Percentiles rank a stretch among this genome's conserved stretches.
These are phyloP conservation scores for Apamea anceps DNA, from an alignment of 2,888 invertebrate species.

Conservation along the genomic window DNA sequence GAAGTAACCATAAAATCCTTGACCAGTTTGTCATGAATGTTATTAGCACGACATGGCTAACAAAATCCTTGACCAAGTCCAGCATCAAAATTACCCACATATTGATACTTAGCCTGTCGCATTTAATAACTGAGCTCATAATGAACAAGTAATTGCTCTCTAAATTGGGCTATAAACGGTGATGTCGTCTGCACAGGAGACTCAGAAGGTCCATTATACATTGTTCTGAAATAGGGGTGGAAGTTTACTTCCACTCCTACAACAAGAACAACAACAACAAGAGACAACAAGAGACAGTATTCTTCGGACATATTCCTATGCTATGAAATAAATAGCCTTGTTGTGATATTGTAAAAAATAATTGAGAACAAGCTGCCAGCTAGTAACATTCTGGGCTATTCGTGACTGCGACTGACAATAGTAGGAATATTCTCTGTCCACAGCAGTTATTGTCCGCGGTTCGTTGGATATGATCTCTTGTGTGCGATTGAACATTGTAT, in stretches of 20 bases:
- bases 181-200: background rate
- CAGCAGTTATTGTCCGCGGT: too few relatives aligned
- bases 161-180: constrained; percentile 67
- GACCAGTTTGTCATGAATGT: constrained; percentile 1
- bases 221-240: background rate
- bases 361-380: background rate
- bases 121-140: constrained; percentile 59
- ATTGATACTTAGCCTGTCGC: constrained; percentile 45
- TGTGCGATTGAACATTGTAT: background rate
- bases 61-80: constrained; percentile 23
- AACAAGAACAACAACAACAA: too few relatives aligned
- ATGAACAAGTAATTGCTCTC: constrained; percentile 67
- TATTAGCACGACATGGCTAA: constrained; percentile 2
- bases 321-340: background rate
- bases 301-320: background rate
- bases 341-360: background rate
- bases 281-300: background rate
- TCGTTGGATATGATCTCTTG: background rate
- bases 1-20: background rate
- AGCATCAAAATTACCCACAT: constrained; percentile 34
- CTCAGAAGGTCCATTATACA: constrained; percentile 27
- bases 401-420: background rate
- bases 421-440: too few relatives aligned
- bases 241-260: too few relatives aligned
- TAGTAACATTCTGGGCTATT: background rate